Base-by-base conservation (phyloP, 2,888 invertebrate species). In the Chrysolina haemoptera region DNA sequence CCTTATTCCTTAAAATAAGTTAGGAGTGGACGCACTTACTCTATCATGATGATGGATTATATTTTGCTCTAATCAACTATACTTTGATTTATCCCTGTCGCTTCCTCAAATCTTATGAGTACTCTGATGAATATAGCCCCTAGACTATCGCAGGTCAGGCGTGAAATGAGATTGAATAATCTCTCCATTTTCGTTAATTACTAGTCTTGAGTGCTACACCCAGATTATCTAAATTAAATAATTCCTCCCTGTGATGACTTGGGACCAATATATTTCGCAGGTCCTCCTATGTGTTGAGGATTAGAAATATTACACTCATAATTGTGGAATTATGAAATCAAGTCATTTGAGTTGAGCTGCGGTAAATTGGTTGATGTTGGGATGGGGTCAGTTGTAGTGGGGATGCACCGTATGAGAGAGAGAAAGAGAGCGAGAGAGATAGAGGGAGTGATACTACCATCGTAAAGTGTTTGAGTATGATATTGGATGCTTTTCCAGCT, bases 211-310 rank as follows among this genome's bases (percentile, higher is more conserved):
- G 83, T 83, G 82, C 80, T 78, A 80, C 80, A 81, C 71, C 76
- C 74, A 83, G 84, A 85, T 85, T 85, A 86, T 85, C 85, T 84
- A 85, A 86, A 86, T 86, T 85, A 85, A 86, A 86, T 85, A 85
- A 85, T 85, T 83, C 83, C 82, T 80, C 81, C 80, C 80, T 82
- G 81, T 81, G 81, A 80, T 81, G 79, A 81, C 79, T 80, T 67
- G 76, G 74, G 78, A 79, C 78, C 76, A 73, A 76, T 71, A 72
- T 70, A 71, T 70, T 76, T 76, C 71, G 59, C 68, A 73, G 73
- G 74, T 74, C 72, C 70, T 27, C 55, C 64, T 75, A 68, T 76
- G 70, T 76, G 74, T 76, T 73, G 68, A 71, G 78, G 74, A 79
- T 79, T 79, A 40, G 16, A 66, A 66, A 68, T 53, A 80, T 76